Evolutionary conservation across 2,113 vertebrate species (phyloP), one percentile per base, ranked within the genome.

Genomic region (Calidris pygmaea): DNA sequence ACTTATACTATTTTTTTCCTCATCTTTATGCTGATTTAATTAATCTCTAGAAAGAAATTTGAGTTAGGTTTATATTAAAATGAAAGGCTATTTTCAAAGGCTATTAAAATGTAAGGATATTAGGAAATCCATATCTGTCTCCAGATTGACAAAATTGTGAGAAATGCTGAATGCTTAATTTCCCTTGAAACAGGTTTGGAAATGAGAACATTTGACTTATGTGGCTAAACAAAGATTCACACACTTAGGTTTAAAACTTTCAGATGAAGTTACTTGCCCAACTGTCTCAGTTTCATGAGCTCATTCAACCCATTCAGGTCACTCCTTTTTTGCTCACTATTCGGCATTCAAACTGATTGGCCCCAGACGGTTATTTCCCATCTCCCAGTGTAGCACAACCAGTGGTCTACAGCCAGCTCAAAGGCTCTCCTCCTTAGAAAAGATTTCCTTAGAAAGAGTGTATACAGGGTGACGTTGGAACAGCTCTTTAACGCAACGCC

Each of bases 221-320:
- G 45, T 56, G 19, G 34, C 39, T 21, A 47, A 92, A 47, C 15
- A 73, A 60, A 81, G 18, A 21, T 34, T 76, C 59, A 18, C 58
- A 23, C 16, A 2, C 2, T 30, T 12, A 7, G 3, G 1, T 65
- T 90, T 27, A 12, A 47, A 80, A 58, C 37, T 56, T 83, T 3
- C 1, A 53, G 53, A 32, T 24, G 8, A 30, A 43, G 37, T 6
- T 24, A 14, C 9, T 74, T 7, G 2, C 30, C 37, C 52, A 7
- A 0, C 23, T 37, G 4, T 20, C 39, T 65, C 3, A 0, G 14
- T 59, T 55, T 41, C 37, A 16, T 4, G 39, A 45, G 34, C 23
- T 81, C 4, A 3, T 63, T 32, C 29, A 22, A 17, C n/a, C 45
- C 70, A 13, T 7, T 37, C 5, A 47, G 66, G 37, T 63, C 3